Conservation (phyloP, 2,797 vertebrate species). For the Clangula hyemalis region DNA sequence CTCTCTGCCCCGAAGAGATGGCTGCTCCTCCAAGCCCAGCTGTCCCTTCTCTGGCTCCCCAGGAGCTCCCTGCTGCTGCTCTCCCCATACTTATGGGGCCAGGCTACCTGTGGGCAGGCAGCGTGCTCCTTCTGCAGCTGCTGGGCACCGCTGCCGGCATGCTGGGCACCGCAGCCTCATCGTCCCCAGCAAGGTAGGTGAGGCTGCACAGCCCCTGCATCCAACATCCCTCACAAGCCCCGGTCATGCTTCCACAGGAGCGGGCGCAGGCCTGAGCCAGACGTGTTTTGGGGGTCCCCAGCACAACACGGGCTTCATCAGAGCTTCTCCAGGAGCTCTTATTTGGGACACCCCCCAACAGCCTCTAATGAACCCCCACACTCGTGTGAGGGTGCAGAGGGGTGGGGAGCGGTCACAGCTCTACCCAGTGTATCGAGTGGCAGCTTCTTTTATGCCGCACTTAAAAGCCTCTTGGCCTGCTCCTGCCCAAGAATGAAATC, state of each 20-base stretch:
- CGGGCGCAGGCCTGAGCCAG: accelerated
- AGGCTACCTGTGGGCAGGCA: accelerated
- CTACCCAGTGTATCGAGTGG: accelerated
- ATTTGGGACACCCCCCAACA: neutral
- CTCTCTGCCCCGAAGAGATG: neutral
- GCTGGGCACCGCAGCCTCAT: neutral
- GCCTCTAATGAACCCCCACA: neutral
- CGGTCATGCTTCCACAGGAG: neutral
- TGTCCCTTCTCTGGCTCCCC: neutral
- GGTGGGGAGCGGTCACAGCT: neutral
- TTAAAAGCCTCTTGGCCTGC: neutral
- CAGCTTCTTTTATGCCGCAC: neutral
- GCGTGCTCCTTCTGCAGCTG: neutral
- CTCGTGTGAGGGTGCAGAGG: accelerated
- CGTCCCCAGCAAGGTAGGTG: neutral
- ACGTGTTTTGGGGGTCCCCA: neutral
- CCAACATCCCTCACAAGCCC: neutral
- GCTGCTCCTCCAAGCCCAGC: too few species aligned
- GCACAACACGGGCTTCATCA: accelerated
- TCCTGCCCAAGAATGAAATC: neutral
- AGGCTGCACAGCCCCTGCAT: neutral
- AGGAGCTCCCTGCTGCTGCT: neutral
- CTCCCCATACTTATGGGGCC: accelerated
- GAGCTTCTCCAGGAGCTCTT: neutral
- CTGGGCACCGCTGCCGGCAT: neutral